These are phyloP conservation scores for Percopsis omiscomaycus DNA, from an alignment of 2,797 vertebrate species.

Conservation along the genomic window DNA sequence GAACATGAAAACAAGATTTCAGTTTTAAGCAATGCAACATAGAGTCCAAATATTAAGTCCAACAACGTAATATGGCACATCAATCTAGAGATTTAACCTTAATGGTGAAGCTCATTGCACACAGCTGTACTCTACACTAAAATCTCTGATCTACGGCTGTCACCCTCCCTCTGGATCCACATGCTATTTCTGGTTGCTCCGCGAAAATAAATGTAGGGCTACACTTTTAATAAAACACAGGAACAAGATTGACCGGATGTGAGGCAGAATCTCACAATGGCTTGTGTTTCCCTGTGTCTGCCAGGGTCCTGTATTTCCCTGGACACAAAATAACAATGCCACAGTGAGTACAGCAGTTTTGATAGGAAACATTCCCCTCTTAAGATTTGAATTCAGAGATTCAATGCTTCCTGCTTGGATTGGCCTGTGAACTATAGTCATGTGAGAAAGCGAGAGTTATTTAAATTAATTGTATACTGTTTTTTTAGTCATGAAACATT, in stretches of 20 bases:
- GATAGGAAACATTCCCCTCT: slow-evolving; percentile 66
- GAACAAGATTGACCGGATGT: slow-evolving; percentile 13
- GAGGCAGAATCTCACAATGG: slow-evolving; percentile 1
- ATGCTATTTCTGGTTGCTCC: slow-evolving; percentile 15
- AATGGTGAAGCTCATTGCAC: slow-evolving; percentile 48
- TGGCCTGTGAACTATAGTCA: slow-evolving; percentile 8
- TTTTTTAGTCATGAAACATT: neutral
- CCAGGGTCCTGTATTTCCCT: slow-evolving; percentile 26
- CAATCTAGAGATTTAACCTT: slow-evolving; percentile 41
- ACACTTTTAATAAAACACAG: neutral
- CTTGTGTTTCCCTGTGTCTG: slow-evolving; percentile 12
- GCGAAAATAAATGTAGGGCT: slow-evolving; percentile 9
- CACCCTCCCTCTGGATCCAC: slow-evolving; percentile 4
- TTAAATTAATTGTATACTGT: neutral
- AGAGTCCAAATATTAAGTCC: neutral
- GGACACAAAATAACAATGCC: slow-evolving; percentile 53
- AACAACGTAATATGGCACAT: too few relatives aligned
- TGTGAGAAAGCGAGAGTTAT: neutral
- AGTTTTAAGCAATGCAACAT: slow-evolving; percentile 17
- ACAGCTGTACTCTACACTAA: neutral
- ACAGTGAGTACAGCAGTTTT: slow-evolving; percentile 31
- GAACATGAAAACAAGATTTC: slow-evolving; percentile 13
- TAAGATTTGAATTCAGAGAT: slow-evolving; percentile 37
- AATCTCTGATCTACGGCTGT: neutral
- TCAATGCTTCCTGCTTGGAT: slow-evolving; percentile 16